phyloP scores from a whole-genome alignment of 2,888 invertebrate species.

The Meghimatium bilineatum region DNA sequence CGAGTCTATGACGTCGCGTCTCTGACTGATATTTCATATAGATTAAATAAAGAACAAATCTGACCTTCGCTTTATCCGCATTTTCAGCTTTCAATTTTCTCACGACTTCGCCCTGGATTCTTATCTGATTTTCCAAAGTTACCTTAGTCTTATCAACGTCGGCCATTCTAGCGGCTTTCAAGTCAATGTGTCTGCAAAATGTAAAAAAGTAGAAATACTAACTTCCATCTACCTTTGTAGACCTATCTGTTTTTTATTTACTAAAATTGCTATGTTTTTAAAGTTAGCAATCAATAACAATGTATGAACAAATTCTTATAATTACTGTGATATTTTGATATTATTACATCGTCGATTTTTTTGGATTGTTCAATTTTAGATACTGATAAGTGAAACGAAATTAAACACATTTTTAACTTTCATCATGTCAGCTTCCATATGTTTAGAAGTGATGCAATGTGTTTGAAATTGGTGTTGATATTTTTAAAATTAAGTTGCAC shows the following conservation, averaged over 20 bases:
- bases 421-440: conserved; percentile 20
- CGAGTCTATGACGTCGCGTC: no score
- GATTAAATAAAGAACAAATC: no score
- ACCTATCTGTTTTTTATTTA: no score
- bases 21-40: no score
- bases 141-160: conserved; percentile 49
- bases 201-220: background rate
- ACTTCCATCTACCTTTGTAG: background rate
- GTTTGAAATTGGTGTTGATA: background rate
- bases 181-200: background rate
- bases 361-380: background rate
- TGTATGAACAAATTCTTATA: no score
- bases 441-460: conserved; percentile 24
- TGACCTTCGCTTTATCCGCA: conserved; percentile 65
- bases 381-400: background rate
- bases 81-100: conserved; percentile 66
- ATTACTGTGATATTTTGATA: no score
- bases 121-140: conserved; percentile 63
- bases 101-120: conserved; percentile 66
- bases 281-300: no score
- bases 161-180: conserved; percentile 44
- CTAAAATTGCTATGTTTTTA: no score
- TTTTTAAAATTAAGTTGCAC: background rate
- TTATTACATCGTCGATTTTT: background rate
- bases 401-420: background rate